Evolutionary conservation across 1,140 invertebrate species (phyloP), one percentile per base, ranked within the genome.

Genomic region (Propsilocerus akamusi): DNA sequence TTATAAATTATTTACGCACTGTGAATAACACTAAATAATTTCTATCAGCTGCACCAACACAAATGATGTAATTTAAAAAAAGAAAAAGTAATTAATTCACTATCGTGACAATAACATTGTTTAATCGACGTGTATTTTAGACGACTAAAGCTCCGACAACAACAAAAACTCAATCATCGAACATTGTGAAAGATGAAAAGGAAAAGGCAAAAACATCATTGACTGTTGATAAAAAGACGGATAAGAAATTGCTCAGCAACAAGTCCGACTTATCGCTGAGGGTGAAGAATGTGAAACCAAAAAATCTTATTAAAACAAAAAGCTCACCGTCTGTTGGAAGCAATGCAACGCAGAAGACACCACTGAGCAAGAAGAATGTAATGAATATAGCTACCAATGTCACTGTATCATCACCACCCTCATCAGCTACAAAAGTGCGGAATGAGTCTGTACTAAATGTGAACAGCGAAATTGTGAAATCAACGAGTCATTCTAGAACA

Each of bases 301-400:
- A 30, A n/a, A 8, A 30, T n/a, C 10, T 30, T 8, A 30, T 6
- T 11, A 30, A 30, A 30, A 11, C 28, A 8, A 30, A 30, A 30
- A n/a, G 28, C n/a, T 8, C 28, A 30, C n/a, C n/a, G n/a, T 30
- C 28, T 12, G n/a, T 24, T 28, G 4, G 7, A 24, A 26, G 5
- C 11, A 5, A 8, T n/a, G 3, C 41, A n/a, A 47, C 23, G 28
- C 4, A 46, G 7, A 3, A 25, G 11, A 46, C 20, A 46, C 22
- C 22, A 47, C 11, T 53, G 12, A 60, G 57, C 28, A 52, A 54
- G 12, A 65, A 65, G 57, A 53, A 59, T 11, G 63, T 64, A 17
- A 50, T 65, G 49, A 61, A 65, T 54, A 58, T 57, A 10, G 60
- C 57, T 46, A 60, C 64, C 32, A 65, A 57, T 58, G 63, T 65